Percentiles rank a stretch among this genome's conserved stretches.
Evolutionary conservation across 2,797 vertebrate genomes (phyloP).

Genomic region (Parauchenoglanis ngamensis): DNA sequence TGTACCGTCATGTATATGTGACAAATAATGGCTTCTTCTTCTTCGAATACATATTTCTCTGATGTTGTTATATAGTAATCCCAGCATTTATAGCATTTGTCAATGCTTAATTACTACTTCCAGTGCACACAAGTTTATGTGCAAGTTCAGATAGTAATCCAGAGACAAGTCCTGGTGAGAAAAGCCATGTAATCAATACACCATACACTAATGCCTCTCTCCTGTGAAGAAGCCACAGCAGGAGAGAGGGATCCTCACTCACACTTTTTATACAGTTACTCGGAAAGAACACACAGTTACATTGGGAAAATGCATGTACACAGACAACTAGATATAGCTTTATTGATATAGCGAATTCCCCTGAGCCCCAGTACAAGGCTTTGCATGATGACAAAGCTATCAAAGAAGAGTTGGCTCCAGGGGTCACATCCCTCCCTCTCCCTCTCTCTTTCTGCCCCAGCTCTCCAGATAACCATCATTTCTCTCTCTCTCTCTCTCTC

Average conservation of each 20-base stretch:
- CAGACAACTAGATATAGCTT: constrained; percentile 1
- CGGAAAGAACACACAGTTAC: background rate
- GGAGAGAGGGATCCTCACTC: constrained; percentile 7
- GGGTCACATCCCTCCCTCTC: constrained; percentile 11
- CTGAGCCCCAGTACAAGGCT: constrained; percentile 35
- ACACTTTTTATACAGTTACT: background rate
- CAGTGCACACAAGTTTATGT: background rate
- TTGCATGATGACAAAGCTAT: constrained; percentile 53
- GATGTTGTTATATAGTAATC: background rate
- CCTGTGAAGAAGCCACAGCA: background rate
- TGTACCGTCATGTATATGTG: background rate
- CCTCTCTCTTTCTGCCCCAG: background rate
- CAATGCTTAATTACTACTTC: background rate
- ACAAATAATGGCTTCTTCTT: background rate
- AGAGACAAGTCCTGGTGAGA: background rate
- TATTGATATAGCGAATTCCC: constrained; percentile 36
- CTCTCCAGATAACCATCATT: background rate
- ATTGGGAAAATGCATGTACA: background rate
- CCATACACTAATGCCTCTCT: background rate
- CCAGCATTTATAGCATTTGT: background rate
- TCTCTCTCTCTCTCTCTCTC: background rate
- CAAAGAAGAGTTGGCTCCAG: constrained; percentile 24
- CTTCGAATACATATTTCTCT: background rate
- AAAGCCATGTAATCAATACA: constrained; percentile 10
- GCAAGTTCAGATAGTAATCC: background rate